Percentiles rank a stretch among this genome's conserved stretches.
Evolutionary conservation across 2,797 vertebrate genomes (phyloP).

Genomic region (Eulemur rubriventer): DNA sequence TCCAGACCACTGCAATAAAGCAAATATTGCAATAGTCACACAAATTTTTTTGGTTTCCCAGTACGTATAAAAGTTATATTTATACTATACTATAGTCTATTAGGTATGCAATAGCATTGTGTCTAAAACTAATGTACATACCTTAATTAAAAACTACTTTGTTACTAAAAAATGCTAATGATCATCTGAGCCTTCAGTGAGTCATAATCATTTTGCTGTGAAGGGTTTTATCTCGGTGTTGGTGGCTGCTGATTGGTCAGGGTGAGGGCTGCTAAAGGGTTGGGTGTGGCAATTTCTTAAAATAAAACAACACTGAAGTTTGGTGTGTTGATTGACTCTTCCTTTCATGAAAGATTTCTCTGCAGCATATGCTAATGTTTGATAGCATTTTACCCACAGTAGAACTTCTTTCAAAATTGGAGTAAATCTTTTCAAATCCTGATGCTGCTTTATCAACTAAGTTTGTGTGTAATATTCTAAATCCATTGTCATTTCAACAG

Average conservation of each 20-base stretch:
- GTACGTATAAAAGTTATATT: not conserved
- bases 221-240: not conserved
- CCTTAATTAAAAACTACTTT: not conserved
- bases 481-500: not conserved
- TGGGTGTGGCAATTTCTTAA: not conserved
- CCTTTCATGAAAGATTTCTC: not conserved
- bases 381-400: not conserved
- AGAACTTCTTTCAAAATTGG: not conserved
- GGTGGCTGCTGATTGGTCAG: not conserved
- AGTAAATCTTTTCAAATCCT: not conserved
- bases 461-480: not conserved
- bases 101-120: not conserved
- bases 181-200: not conserved
- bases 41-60: not conserved
- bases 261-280: not conserved
- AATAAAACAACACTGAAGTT: not conserved
- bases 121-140: not conserved
- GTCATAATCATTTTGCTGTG: not conserved
- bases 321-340: not conserved
- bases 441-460: not conserved
- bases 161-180: not conserved
- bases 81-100: not conserved
- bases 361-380: not conserved
- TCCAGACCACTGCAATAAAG: not conserved
- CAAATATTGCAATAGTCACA: not conserved